These are phyloP conservation scores for Gymnothorax reevesii DNA, from an alignment of 2,797 vertebrate species.

Conservation along the genomic window DNA sequence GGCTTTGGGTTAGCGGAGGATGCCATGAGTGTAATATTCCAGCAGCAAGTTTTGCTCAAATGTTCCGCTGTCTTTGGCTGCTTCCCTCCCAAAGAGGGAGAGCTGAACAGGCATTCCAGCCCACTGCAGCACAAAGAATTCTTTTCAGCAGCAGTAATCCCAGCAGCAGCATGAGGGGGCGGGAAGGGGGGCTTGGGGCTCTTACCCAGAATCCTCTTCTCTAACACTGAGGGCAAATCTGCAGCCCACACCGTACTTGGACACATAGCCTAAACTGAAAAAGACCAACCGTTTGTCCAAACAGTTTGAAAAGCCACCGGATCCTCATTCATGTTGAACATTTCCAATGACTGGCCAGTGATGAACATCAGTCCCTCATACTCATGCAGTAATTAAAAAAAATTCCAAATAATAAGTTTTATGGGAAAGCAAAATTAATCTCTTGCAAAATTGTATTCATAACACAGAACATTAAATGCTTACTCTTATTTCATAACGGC, in stretches of 20 bases:
- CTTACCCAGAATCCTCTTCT: conserved; percentile 41
- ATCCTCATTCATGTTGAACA: neutral
- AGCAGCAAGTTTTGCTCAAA: conserved; percentile 52
- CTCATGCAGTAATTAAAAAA: neutral
- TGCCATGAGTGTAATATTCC: conserved; percentile 51
- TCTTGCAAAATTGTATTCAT: neutral
- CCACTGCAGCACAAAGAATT: conserved; percentile 61
- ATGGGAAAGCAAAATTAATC: neutral
- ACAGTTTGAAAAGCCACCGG: neutral
- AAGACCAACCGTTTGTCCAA: neutral
- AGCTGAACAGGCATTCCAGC: conserved; percentile 62
- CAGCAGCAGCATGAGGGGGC: conserved; percentile 33
- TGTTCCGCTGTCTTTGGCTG: conserved; percentile 69
- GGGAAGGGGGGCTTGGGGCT: conserved; percentile 50
- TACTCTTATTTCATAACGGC: neutral
- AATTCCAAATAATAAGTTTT: neutral
- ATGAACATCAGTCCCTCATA: neutral
- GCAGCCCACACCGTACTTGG: neutral
- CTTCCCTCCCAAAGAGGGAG: conserved; percentile 62
- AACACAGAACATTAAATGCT: neutral
- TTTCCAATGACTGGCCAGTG: neutral
- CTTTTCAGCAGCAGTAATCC: conserved; percentile 69
- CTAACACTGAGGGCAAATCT: neutral
- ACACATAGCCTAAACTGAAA: neutral
- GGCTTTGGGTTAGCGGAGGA: conserved; percentile 31